Conservation (phyloP, 2,797 vertebrate genomes). For the Pipistrellus nathusii region DNA sequence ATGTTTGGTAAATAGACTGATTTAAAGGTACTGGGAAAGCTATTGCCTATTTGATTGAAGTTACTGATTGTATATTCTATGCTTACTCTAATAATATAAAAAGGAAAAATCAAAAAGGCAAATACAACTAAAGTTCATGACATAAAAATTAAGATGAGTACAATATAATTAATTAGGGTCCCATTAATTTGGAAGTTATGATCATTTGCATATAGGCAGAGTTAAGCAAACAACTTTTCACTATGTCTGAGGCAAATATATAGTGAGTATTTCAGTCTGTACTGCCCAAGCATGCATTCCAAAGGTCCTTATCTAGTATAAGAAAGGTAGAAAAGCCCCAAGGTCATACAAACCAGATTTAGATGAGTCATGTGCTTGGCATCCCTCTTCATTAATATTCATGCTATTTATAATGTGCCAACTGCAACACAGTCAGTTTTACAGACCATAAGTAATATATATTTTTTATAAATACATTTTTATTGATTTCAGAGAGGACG, state of each 20-base stretch:
- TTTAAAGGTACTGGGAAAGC: constrained; percentile 26
- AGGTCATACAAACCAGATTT: neutral
- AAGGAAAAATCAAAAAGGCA: neutral
- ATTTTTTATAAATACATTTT: too few species aligned
- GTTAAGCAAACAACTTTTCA: constrained; percentile 38
- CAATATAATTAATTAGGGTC: constrained; percentile 21
- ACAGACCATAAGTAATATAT: neutral
- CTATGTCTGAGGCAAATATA: constrained; percentile 13
- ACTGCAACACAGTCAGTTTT: neutral
- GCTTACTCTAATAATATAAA: constrained; percentile 3
- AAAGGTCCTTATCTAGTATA: constrained; percentile 11
- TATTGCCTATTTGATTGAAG: neutral
- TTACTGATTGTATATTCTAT: constrained; percentile 15
- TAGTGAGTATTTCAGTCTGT: neutral
- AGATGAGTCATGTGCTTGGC: neutral
- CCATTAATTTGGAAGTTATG: constrained; percentile 52
- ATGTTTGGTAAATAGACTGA: constrained; percentile 33
- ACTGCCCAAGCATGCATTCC: neutral
- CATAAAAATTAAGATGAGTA: constrained; percentile 12
- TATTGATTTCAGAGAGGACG: too few species aligned
- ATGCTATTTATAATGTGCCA: neutral
- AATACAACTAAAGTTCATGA: neutral
- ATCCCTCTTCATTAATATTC: neutral
- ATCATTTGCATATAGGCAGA: neutral
- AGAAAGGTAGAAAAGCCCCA: constrained; percentile 26